Conservation (phyloP, 2,113 vertebrate genomes). For the Melanocharis versteri region DNA sequence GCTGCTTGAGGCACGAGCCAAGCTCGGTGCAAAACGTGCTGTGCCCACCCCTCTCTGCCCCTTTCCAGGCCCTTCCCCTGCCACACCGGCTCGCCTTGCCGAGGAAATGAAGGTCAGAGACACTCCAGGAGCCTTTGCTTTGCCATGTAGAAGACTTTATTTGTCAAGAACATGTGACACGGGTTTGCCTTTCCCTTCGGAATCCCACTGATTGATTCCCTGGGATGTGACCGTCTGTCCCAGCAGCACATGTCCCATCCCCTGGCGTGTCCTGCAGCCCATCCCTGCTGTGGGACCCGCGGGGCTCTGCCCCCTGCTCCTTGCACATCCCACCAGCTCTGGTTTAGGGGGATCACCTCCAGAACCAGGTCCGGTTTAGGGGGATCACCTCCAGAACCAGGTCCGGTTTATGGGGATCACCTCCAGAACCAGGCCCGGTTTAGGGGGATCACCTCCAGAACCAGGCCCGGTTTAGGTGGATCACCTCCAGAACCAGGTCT, state of each 20-base stretch:
- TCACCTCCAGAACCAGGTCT: no score
- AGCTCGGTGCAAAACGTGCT: rapidly evolving
- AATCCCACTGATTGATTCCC: background rate
- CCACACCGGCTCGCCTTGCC: rapidly evolving
- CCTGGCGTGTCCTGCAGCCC: background rate
- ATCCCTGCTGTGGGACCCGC: background rate
- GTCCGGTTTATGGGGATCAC: background rate
- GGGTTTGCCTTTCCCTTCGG: background rate
- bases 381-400: background rate
- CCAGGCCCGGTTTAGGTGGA: background rate
- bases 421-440: background rate
- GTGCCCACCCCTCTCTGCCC: background rate
- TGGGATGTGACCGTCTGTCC: background rate
- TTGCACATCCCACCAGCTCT: background rate
- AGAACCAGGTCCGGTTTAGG: background rate
- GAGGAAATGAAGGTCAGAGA: background rate
- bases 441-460: background rate
- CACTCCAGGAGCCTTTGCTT: background rate
- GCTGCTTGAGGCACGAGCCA: background rate
- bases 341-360: background rate
- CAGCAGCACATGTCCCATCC: background rate
- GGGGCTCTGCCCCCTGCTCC: background rate
- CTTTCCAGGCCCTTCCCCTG: background rate
- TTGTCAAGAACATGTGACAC: background rate
- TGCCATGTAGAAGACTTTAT: background rate